Percentiles rank a stretch among this genome's conserved stretches.
Conservation (phyloP, 2,888 invertebrate species). For the Drosophila fungiperda region DNA sequence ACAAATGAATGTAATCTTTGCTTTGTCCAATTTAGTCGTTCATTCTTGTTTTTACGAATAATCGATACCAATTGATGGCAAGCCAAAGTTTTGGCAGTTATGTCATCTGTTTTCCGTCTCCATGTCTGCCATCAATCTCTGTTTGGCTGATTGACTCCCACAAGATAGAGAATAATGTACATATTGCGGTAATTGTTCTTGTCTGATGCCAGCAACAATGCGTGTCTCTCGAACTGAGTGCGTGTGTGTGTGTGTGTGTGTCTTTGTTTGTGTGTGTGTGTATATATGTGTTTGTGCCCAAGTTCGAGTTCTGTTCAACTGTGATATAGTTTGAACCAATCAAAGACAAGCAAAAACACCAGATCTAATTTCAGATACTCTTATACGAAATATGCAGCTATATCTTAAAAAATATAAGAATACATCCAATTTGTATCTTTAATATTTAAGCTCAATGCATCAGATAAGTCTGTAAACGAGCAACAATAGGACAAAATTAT, state of each 20-base stretch:
- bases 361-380: neutral
- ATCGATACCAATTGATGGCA: neutral
- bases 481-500: neutral
- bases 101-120: slow-evolving; percentile 36
- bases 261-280: neutral
- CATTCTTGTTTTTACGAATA: slow-evolving; percentile 2
- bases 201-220: slow-evolving; percentile 54
- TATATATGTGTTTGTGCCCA: slow-evolving; percentile 1
- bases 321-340: slow-evolving; percentile 47
- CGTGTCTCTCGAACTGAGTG: slow-evolving; percentile 24
- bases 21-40: neutral
- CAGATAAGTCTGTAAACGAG: neutral
- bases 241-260: neutral
- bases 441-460: neutral
- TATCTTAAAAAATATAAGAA: neutral
- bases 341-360: neutral
- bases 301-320: slow-evolving; percentile 7
- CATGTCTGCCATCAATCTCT: slow-evolving; percentile 32
- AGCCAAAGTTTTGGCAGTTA: slow-evolving; percentile 19
- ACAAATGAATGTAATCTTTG: neutral
- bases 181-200: slow-evolving; percentile 69
- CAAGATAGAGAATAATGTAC: slow-evolving; percentile 41
- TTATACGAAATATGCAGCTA: neutral
- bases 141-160: slow-evolving; percentile 64
- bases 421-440: neutral